These are phyloP conservation scores for Rhopilema esculentum DNA, from an alignment of 30 jellyfish, hydroid and myxozoan genomes.

Conservation along the genomic window DNA sequence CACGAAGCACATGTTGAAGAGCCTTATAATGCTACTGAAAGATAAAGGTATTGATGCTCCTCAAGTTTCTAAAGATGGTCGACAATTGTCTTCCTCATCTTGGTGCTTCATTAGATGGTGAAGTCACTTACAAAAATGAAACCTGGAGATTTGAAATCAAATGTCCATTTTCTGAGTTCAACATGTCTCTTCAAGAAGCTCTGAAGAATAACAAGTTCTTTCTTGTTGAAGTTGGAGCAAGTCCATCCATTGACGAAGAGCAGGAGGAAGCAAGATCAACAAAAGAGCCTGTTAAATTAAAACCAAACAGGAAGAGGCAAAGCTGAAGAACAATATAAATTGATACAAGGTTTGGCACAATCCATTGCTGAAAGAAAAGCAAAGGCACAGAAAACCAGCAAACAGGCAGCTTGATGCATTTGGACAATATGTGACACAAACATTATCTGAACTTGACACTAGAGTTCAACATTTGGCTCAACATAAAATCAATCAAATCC, in stretches of 20 bases:
- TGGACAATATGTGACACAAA: constrained; percentile 1
- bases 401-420: not conserved
- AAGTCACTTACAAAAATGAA: no score
- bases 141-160: no score
- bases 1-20: no score
- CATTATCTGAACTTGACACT: constrained; percentile 9
- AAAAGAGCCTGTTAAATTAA: constrained; percentile 4
- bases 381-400: constrained; percentile 5
- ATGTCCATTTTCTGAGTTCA: no score
- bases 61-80: no score
- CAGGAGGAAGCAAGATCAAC: not conserved
- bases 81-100: no score
- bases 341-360: constrained; percentile 15
- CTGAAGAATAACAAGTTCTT: no score
- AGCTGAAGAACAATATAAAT: constrained; percentile 11
- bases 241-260: not conserved
- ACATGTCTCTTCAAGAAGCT: no score
- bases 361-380: constrained; percentile 15
- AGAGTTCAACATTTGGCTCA: constrained; percentile 29
- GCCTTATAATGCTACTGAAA: no score
- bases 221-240: no score
- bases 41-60: no score
- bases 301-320: constrained; percentile 17
- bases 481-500: constrained; percentile 13
- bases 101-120: no score